These are phyloP conservation scores for Hypomecis punctinalis DNA, from an alignment of 2,888 invertebrate species.

Conservation along the genomic window DNA sequence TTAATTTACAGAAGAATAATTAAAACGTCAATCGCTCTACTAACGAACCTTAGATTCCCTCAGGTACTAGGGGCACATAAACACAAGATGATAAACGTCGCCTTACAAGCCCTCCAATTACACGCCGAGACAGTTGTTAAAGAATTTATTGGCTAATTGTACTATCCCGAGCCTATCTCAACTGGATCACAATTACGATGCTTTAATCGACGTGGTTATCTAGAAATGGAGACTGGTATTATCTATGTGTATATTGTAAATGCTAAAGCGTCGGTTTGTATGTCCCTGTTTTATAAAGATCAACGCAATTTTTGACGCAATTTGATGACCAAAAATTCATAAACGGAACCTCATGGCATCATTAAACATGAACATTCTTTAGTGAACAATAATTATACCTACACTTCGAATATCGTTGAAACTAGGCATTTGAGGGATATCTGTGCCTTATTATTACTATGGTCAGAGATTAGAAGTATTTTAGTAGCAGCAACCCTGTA, in stretches of 20 bases:
- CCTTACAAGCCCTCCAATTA: conserved; percentile 44
- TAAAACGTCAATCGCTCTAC: too few relatives aligned
- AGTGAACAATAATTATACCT: too few relatives aligned
- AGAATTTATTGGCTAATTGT: conserved; percentile 47
- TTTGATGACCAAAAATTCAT: background rate
- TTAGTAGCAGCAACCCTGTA: too few relatives aligned
- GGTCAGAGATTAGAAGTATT: too few relatives aligned
- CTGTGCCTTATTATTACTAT: too few relatives aligned
- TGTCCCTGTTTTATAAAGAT: background rate
- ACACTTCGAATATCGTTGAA: too few relatives aligned
- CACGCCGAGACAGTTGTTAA: conserved; percentile 36
- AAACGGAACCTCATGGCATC: too few relatives aligned
- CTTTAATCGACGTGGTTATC: conserved; percentile 40
- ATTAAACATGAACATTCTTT: too few relatives aligned
- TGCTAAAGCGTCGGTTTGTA: background rate
- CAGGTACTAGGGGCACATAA: conserved; percentile 43
- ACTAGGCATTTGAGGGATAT: too few relatives aligned
- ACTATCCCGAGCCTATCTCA: conserved; percentile 34
- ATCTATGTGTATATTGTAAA: background rate
- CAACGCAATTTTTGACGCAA: background rate
- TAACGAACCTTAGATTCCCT: background rate
- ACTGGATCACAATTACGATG: conserved; percentile 41
- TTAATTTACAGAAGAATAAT: too few relatives aligned
- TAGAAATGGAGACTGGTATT: conserved; percentile 31
- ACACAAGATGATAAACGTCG: conserved; percentile 39